Evolutionary conservation across 2,797 vertebrate species (phyloP).

Genomic region (Eidolon dupreanum): DNA sequence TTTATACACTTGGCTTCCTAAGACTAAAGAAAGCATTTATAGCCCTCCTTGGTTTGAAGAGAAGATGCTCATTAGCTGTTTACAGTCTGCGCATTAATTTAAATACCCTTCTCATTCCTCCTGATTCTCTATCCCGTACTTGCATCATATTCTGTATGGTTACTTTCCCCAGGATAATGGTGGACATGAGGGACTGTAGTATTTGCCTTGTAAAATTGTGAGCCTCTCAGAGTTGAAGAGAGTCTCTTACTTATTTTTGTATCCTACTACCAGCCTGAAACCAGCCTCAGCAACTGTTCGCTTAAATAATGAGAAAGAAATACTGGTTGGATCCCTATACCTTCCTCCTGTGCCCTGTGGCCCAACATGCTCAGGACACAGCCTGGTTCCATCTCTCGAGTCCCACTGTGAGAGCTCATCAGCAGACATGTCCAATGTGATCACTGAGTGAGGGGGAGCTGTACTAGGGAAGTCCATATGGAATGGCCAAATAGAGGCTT

Average conservation of each 20-base stretch:
- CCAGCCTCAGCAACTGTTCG: not conserved
- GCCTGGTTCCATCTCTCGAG: not conserved
- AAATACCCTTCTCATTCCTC: not conserved
- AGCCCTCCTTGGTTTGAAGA: not conserved
- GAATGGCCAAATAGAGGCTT: not conserved
- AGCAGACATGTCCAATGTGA: not conserved
- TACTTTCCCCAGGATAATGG: not conserved
- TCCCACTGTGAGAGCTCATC: not conserved
- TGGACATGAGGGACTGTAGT: not conserved
- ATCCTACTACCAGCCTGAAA: not conserved
- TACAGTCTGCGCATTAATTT: not conserved
- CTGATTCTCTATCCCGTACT: not conserved
- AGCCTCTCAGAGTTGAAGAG: not conserved
- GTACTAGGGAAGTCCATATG: not conserved
- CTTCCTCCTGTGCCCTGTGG: not conserved
- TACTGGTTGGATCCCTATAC: not conserved
- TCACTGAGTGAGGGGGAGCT: not conserved
- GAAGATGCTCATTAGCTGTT: not conserved
- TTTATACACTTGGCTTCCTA: not conserved
- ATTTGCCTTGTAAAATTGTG: not conserved
- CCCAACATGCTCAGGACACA: not conserved
- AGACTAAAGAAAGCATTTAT: not conserved
- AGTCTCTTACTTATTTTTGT: not conserved
- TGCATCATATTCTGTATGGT: rapidly evolving
- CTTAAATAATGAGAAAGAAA: not conserved